These are phyloP conservation scores for Gymnocephalus cernua DNA, from an alignment of 2,113 vertebrate genomes.

Conservation along the genomic window DNA sequence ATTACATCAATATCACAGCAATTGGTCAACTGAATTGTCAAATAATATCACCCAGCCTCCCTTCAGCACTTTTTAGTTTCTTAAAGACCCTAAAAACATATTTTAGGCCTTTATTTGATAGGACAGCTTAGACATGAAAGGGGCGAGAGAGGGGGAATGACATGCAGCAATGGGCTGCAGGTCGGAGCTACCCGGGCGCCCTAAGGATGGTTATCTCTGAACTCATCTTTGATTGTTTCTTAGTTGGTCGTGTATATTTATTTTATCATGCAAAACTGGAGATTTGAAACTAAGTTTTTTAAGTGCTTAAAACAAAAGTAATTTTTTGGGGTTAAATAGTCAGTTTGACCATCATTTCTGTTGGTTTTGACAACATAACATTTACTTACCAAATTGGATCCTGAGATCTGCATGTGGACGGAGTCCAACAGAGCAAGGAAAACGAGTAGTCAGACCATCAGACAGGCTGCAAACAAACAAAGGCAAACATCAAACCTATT, in stretches of 20 bases:
- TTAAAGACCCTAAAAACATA: background rate
- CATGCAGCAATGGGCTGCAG: too few species aligned
- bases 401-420: background rate
- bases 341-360: background rate
- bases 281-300: background rate
- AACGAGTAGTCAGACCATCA: background rate
- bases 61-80: background rate
- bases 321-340: background rate
- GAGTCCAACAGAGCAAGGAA: background rate
- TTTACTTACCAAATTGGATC: background rate
- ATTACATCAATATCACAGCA: background rate
- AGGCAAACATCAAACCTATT: slow-evolving; percentile 1
- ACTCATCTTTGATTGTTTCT: background rate
- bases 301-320: background rate
- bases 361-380: background rate
- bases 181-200: too few species aligned
- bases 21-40: too few species aligned
- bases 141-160: too few species aligned
- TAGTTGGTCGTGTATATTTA: background rate
- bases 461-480: background rate
- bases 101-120: too few species aligned
- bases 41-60: background rate
- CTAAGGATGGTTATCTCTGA: background rate
- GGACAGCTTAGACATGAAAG: too few species aligned
- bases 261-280: background rate